Percentiles rank a stretch among this genome's conserved stretches.
Evolutionary conservation across 2,113 vertebrate genomes (phyloP).

Genomic region (Nycticebus coucang): DNA sequence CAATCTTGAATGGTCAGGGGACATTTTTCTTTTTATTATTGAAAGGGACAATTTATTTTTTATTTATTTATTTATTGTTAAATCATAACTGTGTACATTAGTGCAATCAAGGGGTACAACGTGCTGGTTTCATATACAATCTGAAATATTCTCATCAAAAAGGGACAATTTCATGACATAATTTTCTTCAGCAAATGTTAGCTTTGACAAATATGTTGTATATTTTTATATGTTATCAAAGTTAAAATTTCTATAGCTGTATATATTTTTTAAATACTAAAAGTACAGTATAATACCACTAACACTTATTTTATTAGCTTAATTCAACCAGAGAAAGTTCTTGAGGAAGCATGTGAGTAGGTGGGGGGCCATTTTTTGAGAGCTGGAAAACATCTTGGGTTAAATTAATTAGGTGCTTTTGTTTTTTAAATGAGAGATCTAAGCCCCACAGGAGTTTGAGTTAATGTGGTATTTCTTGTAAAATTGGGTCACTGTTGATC

Average conservation of each 20-base stretch:
- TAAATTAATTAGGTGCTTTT: neutral
- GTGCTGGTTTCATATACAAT: too few relatives aligned
- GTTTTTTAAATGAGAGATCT: conserved; percentile 14
- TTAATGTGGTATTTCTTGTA: conserved; percentile 46
- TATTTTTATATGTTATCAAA: neutral
- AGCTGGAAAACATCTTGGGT: neutral
- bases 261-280: neutral
- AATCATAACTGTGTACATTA: too few relatives aligned
- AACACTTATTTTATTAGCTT: neutral
- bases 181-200: neutral
- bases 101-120: too few relatives aligned
- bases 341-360: neutral
- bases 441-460: neutral
- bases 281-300: neutral
- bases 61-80: too few relatives aligned
- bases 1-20: neutral
- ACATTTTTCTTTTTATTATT: neutral
- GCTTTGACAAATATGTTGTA: neutral
- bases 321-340: neutral
- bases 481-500: conserved; percentile 37
- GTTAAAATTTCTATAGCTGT: neutral
- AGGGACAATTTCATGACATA: neutral
- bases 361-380: neutral
- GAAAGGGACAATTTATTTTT: neutral
- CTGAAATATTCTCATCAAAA: too few relatives aligned